Evolutionary conservation across 1,140 invertebrate genomes (phyloP), one percentile per base, ranked within the genome.

Genomic region (Lasioglossum baleicum): DNA sequence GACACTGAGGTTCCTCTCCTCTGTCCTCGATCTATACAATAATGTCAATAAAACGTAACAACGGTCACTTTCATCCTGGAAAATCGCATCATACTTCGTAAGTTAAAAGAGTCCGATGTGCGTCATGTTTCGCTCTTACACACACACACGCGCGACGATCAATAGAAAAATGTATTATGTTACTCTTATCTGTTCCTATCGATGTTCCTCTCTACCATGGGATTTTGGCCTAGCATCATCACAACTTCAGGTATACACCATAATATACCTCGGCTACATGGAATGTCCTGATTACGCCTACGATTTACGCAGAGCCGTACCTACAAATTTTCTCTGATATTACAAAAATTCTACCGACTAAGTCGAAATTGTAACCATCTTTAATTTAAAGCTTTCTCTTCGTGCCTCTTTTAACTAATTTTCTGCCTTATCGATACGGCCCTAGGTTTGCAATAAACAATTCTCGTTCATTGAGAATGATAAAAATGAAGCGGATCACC

Each of bases 31-130:
- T 84, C 73, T 76, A 81, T 85, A 85, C 71, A 68, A 65, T 44
- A 31, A 26, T 78, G 60, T 78, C 72, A 67, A 53, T 53, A 85
- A 84, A 85, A 82, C 48, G 22, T 80, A 83, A 83, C 67, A 84
- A 64, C 53, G 42, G 67, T 61, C 15, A 75, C 61, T 66, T 73
- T 79, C 76, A 58, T 65, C 22, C 53, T 8, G 26, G 44, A 22
- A 31, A 73, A 78, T 73, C 31, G 31, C 17, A 78, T 22, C 35
- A 11, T 17, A 31, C 31, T 51, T 53, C n/a, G 42, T 64, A 60
- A 15, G 0, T 31, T 44, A 20, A 35, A 48, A 48, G 44, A 26
- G 10, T 26, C 31, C n/a, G 5, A 4, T 22, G 40, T 22, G 42
- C 51, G 42, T 71, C 40, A 61, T 77, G 40, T n/a, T 22, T 22